Base-by-base conservation (phyloP, 2,888 invertebrate genomes). In the Scotopteryx bipunctaria region DNA sequence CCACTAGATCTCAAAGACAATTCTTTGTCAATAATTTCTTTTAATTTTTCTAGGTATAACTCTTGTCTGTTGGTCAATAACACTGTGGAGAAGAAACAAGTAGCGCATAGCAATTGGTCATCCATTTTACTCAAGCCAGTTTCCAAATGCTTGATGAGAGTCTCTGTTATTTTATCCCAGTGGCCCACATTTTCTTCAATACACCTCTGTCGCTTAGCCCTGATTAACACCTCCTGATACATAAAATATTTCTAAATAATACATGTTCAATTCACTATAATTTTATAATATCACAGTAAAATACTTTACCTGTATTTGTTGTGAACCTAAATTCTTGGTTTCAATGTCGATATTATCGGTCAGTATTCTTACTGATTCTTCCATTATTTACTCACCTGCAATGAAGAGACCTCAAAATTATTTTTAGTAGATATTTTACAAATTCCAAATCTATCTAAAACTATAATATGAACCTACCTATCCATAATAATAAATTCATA, bases 81-180 rank as follows among this genome's bases (percentile, higher is more conserved):
- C 5, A 89, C 57, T 6, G 81, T 63, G 32, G 84, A 75, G 57
- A 78, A 88, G 54, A 87, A 86, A 63, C 86, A 84, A 56, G 83
- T 88, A 11, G 83, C 76, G 59, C 86, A 86, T 1, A 91, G 64
- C 40, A 88, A 61, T 61, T 91, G 90, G 55, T 84, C 81, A 63
- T 91, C 90, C 62, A 82, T 75, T 63, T 72, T 76, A 5, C 58
- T 57, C 3, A 85, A 64, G 8, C 78, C 80, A 14, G 43, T 64
- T 40, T 67, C 57, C 49, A 89, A 64, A 67, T 88, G 87, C 5
- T 21, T 41, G 81, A 86, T 86, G 36, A 89, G 50, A 42, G 63
- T 56, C 25, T 77, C 64, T 49, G 73, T 56, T 25, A 82, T 55
- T 52, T 69, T 47, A 55, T 70, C 61, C 77, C 73, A 81, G 27